Evolutionary conservation across 2,888 invertebrate species (phyloP).

Genomic region (Heliconius aoede): DNA sequence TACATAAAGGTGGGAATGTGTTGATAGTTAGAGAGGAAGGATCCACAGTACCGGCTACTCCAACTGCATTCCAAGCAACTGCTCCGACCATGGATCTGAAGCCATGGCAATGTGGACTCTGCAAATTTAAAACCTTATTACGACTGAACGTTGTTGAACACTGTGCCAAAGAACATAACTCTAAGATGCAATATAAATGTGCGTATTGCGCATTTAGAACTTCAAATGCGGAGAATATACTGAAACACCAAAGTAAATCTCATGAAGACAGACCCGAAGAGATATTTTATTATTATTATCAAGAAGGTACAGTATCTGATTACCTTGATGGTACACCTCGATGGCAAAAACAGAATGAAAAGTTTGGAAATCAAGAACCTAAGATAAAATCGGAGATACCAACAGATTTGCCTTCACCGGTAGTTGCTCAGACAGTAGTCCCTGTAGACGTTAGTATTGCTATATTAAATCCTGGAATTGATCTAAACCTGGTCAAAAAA

Average conservation of each 20-base stretch:
- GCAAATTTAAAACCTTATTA: conserved; percentile 84
- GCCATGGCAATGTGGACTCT: conserved; percentile 88
- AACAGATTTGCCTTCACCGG: conserved; percentile 39
- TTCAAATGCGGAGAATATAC: conserved; percentile 81
- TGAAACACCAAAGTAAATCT: conserved; percentile 84
- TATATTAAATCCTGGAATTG: conserved; percentile 48
- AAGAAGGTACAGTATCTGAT: conserved; percentile 67
- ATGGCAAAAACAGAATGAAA: conserved; percentile 70
- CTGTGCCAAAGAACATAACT: conserved; percentile 83
- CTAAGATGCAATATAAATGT: conserved; percentile 88
- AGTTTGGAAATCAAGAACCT: conserved; percentile 48
- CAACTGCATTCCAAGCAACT: conserved; percentile 37
- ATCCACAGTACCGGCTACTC: conserved; percentile 48
- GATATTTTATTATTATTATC: conserved; percentile 82
- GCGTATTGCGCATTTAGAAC: conserved; percentile 85
- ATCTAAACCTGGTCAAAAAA: conserved; percentile 70
- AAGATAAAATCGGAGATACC: conserved; percentile 61
- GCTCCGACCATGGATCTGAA: conserved; percentile 81
- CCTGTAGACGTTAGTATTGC: conserved; percentile 34
- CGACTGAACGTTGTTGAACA: conserved; percentile 85
- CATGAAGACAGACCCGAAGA: conserved; percentile 77
- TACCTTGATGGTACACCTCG: conserved; percentile 63
- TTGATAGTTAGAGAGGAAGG: conserved; percentile 68
- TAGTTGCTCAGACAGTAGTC: conserved; percentile 34
- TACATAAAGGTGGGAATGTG: conserved; percentile 82